A percentile compares a stretch with the other conserved stretches of the same genome.
Evolutionary conservation across 2,113 vertebrate species (phyloP).

Genomic region (Anarrhichthys ocellatus): DNA sequence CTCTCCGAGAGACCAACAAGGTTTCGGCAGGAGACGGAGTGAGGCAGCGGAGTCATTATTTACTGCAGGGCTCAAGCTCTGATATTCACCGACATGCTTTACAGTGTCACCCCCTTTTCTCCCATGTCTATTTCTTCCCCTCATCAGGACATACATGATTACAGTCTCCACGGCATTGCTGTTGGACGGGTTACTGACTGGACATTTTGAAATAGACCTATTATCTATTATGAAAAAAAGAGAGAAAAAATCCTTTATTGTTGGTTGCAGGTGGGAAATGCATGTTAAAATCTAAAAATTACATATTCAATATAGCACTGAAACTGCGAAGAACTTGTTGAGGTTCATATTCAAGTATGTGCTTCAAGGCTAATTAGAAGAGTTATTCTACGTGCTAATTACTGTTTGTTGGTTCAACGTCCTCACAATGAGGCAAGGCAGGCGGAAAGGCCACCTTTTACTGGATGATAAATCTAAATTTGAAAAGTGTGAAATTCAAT

Average conservation of each 20-base stretch:
- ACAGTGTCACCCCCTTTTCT: conserved; percentile 63
- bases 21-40: conserved; percentile 76
- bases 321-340: not conserved
- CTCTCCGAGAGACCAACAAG: conserved; percentile 69
- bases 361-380: conserved; percentile 72
- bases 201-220: conserved; percentile 70
- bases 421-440: conserved; percentile 64
- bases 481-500: conserved; percentile 78
- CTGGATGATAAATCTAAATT: conserved; percentile 80
- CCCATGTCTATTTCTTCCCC: conserved; percentile 69
- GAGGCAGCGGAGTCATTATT: conserved; percentile 77
- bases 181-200: conserved; percentile 62
- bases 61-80: conserved; percentile 78
- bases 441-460: conserved; percentile 67
- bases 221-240: conserved; percentile 52
- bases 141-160: conserved; percentile 80
- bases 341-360: conserved; percentile 44
- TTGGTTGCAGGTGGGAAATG: conserved; percentile 31
- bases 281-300: conserved; percentile 2
- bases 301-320: not conserved
- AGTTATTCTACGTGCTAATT: conserved; percentile 70
- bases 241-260: conserved; percentile 12
- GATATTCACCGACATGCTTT: conserved; percentile 77
- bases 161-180: conserved; percentile 83
- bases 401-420: conserved; percentile 71